Evolutionary conservation across 2,888 invertebrate genomes (phyloP).

Genomic region (Eilema sororculum): DNA sequence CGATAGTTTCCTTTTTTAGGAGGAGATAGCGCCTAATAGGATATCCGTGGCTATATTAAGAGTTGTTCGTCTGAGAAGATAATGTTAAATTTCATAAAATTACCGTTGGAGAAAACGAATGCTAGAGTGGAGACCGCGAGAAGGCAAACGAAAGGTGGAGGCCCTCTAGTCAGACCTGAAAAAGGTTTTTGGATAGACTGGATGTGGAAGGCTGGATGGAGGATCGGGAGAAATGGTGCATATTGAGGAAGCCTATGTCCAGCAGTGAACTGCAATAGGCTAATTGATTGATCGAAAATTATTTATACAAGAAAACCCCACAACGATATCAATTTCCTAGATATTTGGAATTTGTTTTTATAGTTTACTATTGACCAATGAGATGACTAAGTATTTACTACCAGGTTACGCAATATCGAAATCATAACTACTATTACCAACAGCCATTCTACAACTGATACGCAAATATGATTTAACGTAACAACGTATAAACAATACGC

Average conservation of each 20-base stretch:
- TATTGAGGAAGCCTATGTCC: no score
- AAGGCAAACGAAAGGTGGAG: no score
- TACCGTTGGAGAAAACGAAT: no score
- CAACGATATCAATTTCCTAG: neutral
- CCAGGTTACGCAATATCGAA: slow-evolving; percentile 24
- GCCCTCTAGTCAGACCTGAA: no score
- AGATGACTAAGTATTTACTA: slow-evolving; percentile 7
- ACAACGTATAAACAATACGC: slow-evolving; percentile 9
- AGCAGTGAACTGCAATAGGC: no score
- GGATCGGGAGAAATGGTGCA: no score
- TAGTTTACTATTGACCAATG: neutral
- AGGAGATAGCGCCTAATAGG: neutral
- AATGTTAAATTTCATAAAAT: no score
- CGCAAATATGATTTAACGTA: slow-evolving; percentile 32
- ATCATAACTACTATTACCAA: slow-evolving; percentile 20
- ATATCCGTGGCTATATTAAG: neutral
- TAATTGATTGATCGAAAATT: no score
- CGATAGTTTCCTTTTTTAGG: neutral
- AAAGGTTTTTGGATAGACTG: no score
- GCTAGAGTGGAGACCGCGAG: no score
- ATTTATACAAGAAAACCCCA: no score
- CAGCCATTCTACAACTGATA: slow-evolving; percentile 18
- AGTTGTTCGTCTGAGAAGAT: neutral
- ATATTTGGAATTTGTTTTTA: neutral
- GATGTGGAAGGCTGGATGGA: no score